These are phyloP conservation scores for Psammodynastes pulverulentus DNA, from an alignment of 2,113 vertebrate species.

Conservation along the genomic window DNA sequence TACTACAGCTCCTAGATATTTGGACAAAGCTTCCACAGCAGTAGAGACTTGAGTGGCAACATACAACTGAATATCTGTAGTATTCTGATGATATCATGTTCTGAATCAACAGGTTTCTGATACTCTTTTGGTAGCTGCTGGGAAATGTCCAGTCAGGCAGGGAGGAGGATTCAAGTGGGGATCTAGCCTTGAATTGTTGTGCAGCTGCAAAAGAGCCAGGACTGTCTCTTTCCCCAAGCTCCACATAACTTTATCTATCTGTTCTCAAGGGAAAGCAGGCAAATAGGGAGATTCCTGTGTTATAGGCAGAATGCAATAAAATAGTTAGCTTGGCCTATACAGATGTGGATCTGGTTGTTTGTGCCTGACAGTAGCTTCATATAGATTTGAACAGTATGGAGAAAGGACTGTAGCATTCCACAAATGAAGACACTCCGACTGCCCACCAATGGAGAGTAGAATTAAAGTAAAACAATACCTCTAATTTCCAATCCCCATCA, in stretches of 20 bases:
- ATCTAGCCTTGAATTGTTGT: not conserved
- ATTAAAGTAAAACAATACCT: no score
- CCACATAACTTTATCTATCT: not conserved
- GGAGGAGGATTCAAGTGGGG: not conserved
- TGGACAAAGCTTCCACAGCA: not conserved
- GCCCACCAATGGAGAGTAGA: no score
- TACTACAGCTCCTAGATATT: not conserved
- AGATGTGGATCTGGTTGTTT: not conserved
- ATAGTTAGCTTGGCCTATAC: not conserved
- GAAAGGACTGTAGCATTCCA: not conserved
- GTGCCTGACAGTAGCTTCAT: not conserved
- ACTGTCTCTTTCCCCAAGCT: not conserved
- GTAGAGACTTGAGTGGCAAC: not conserved
- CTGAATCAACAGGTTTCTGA: not conserved
- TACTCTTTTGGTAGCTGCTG: not conserved
- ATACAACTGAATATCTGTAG: not conserved
- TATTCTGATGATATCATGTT: not conserved
- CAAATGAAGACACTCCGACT: no score
- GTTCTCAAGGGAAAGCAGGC: no score
- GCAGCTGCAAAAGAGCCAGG: not conserved
- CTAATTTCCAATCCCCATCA: no score
- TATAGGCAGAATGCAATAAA: not conserved
- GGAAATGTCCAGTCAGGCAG: not conserved
- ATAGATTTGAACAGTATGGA: not conserved
- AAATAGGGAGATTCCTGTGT: not conserved